Percentiles rank a stretch among this genome's conserved stretches.
Evolutionary conservation across 2,888 invertebrate species (phyloP).

Genomic region (Drosophila mercatorum): DNA sequence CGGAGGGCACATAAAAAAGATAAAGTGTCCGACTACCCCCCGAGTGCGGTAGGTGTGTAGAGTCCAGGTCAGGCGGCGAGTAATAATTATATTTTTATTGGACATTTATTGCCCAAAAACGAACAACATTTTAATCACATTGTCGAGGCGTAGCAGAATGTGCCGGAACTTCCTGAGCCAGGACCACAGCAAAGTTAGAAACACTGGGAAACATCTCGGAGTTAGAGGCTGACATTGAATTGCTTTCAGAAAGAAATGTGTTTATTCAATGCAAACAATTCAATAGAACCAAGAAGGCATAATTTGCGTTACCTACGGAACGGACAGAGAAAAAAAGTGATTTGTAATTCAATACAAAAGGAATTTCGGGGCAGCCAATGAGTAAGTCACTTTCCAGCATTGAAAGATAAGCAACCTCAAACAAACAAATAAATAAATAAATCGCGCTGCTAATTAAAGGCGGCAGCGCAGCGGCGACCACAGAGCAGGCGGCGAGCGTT

Average conservation of each 20-base stretch:
- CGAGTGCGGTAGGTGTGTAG: slow-evolving; percentile 63
- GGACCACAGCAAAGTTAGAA: slow-evolving; percentile 26
- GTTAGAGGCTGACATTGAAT: slow-evolving; percentile 41
- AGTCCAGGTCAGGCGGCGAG: slow-evolving; percentile 70
- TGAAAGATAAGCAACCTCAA: slow-evolving; percentile 47
- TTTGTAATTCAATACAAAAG: slow-evolving; percentile 68
- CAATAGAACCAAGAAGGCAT: slow-evolving; percentile 16
- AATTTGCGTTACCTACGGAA: slow-evolving; percentile 33
- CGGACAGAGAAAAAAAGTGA: slow-evolving; percentile 21
- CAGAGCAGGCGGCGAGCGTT: slow-evolving; percentile 46
- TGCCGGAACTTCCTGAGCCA: slow-evolving; percentile 50
- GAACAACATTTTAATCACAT: slow-evolving; percentile 77
- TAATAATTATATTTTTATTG: slow-evolving; percentile 84
- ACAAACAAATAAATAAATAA: slow-evolving; percentile 67
- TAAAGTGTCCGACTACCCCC: slow-evolving; percentile 47
- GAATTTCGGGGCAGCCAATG: slow-evolving; percentile 39
- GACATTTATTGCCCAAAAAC: slow-evolving; percentile 82
- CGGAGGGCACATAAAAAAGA: slow-evolving; percentile 66
- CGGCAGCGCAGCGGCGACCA: slow-evolving; percentile 28
- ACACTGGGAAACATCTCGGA: neutral
- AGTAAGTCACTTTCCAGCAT: slow-evolving; percentile 55
- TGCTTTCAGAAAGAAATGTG: slow-evolving; percentile 55
- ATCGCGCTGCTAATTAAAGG: slow-evolving; percentile 77
- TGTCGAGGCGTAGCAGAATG: slow-evolving; percentile 32
- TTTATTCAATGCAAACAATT: slow-evolving; percentile 55